Percentiles rank a stretch among this genome's conserved stretches.
Evolutionary conservation across 1,140 invertebrate genomes (phyloP).

Genomic region (Physella acuta): DNA sequence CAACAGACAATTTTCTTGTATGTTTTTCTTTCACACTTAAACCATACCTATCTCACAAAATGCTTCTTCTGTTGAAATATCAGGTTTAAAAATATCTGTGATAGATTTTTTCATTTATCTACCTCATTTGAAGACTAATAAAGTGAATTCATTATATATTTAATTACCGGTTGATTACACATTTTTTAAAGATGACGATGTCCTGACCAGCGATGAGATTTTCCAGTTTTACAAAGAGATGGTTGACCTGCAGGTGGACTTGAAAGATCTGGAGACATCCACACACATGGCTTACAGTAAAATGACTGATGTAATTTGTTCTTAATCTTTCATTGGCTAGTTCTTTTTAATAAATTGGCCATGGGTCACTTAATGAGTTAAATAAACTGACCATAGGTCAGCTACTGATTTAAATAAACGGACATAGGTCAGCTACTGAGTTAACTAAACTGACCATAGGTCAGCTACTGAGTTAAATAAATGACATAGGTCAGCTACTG

Average conservation of each 20-base stretch:
- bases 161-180: not conserved
- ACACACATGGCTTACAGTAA: conserved; percentile 32
- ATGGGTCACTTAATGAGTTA: too few species aligned
- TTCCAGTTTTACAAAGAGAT: conserved; percentile 37
- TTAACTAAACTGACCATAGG: too few species aligned
- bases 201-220: conserved; percentile 37
- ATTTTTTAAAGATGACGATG: conserved; percentile 32
- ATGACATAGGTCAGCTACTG: not conserved
- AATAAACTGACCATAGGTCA: too few species aligned
- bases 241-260: conserved; percentile 25
- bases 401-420: too few species aligned
- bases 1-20: too few species aligned
- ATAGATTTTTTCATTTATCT: not conserved
- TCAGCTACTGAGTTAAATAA: not conserved
- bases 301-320: conserved; percentile 50
- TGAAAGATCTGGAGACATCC: conserved; percentile 24
- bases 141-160: not conserved
- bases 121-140: not conserved
- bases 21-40: too few species aligned
- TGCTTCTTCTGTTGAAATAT: not conserved
- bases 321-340: too few species aligned
- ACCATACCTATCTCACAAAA: too few species aligned
- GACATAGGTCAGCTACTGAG: too few species aligned
- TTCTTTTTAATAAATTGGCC: too few species aligned
- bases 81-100: not conserved